Evolutionary conservation across 2,113 vertebrate species (phyloP).

Genomic region (Pholis gunnellus): DNA sequence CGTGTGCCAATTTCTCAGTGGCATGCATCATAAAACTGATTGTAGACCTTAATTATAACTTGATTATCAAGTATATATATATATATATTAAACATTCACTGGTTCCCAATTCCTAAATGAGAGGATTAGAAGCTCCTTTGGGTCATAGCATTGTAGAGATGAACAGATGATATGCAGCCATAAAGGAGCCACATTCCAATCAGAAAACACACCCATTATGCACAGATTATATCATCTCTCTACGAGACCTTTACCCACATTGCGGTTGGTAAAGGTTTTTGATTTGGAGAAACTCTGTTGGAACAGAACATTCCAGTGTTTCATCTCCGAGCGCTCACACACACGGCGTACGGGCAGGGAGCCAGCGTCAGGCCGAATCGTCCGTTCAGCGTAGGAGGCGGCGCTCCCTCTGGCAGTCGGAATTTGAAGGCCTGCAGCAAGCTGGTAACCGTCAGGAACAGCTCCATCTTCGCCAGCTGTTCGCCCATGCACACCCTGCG

Average conservation of each 20-base stretch:
- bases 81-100: not conserved
- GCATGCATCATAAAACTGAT: not conserved
- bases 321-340: slow-evolving; percentile 63
- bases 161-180: not conserved
- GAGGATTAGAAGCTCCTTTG: not conserved
- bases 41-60: not conserved
- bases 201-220: not conserved
- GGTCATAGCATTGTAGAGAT: not conserved
- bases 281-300: not conserved
- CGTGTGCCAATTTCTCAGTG: not conserved
- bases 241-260: not conserved
- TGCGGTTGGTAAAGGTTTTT: not conserved
- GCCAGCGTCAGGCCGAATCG: slow-evolving; percentile 94
- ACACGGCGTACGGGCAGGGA: slow-evolving; percentile 87
- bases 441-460: slow-evolving; percentile 91
- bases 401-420: slow-evolving; percentile 83
- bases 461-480: slow-evolving; percentile 97
- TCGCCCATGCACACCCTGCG: slow-evolving; percentile 97
- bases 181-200: not conserved
- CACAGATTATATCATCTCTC: not conserved
- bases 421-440: slow-evolving; percentile 92
- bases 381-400: slow-evolving; percentile 87
- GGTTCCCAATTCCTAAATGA: not conserved
- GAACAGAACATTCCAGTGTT: not conserved
- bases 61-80: not conserved